Conservation (phyloP, 2,113 vertebrate species). For the Gymnobelideus leadbeateri region DNA sequence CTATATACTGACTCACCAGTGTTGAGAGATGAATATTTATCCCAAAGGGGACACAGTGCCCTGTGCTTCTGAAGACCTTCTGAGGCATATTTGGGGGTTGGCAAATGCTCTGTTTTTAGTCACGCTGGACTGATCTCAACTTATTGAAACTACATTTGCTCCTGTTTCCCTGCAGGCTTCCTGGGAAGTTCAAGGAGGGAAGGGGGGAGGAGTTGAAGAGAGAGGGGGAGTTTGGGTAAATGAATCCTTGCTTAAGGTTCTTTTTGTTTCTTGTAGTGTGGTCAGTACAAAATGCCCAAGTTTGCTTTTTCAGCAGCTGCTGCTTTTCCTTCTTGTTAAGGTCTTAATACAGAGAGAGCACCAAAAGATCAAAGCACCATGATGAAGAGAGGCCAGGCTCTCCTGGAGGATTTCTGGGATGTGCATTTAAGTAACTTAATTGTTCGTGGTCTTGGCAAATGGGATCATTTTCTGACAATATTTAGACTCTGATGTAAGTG, state of each 20-base stretch:
- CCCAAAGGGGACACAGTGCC: not conserved
- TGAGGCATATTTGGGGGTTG: not conserved
- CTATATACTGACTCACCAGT: not conserved
- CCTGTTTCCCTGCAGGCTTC: not conserved
- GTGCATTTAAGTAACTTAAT: constrained; percentile 27
- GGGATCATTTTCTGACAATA: constrained; percentile 47
- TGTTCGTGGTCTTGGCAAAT: constrained; percentile 64
- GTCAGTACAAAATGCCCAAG: not conserved
- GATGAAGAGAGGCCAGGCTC: constrained; percentile 36
- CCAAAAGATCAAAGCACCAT: not conserved
- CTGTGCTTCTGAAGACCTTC: not conserved
- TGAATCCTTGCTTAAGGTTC: not conserved
- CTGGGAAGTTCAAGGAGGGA: not conserved
- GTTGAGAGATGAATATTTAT: not conserved
- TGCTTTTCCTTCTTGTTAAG: not conserved
- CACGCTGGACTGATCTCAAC: not conserved
- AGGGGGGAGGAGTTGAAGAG: not conserved
- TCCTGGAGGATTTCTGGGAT: constrained; percentile 52
- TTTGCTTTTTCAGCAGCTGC: not conserved
- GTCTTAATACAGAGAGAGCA: not conserved
- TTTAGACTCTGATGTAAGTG: constrained; percentile 45
- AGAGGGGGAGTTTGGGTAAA: not conserved
- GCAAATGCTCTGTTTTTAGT: not conserved
- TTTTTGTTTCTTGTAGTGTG: not conserved
- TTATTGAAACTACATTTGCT: not conserved